Percentiles rank a stretch among this genome's conserved stretches.
Evolutionary conservation across 1,140 invertebrate genomes (phyloP).

Genomic region (Drosophila oshimai): DNA sequence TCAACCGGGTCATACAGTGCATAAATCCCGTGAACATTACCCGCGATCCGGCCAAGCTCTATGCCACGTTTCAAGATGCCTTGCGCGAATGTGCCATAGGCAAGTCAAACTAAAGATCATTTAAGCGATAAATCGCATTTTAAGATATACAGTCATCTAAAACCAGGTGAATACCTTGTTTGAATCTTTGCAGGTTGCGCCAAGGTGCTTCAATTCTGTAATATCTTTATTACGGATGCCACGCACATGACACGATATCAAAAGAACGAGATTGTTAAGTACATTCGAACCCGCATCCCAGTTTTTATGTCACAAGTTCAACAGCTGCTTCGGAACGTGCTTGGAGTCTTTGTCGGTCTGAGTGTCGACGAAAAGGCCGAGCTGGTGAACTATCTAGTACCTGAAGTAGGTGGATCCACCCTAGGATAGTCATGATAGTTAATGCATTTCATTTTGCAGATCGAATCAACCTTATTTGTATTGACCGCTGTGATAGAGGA

Average conservation of each 20-base stretch:
- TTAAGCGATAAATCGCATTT: too few relatives aligned
- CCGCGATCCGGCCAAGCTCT: slow-evolving; percentile 84
- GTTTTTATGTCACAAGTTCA: slow-evolving; percentile 86
- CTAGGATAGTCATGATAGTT: too few relatives aligned
- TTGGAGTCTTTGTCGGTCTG: slow-evolving; percentile 85
- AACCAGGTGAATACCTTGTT: too few relatives aligned
- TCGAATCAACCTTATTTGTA: slow-evolving; percentile 73
- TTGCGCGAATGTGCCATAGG: slow-evolving; percentile 85
- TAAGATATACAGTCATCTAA: too few relatives aligned
- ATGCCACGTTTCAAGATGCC: slow-evolving; percentile 85
- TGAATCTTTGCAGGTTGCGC: slow-evolving; percentile 74
- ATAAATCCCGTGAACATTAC: slow-evolving; percentile 82
- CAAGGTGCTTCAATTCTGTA: slow-evolving; percentile 86
- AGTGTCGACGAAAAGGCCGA: slow-evolving; percentile 85
- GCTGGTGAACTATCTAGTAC: slow-evolving; percentile 86
- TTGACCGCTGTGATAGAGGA: slow-evolving; percentile 78
- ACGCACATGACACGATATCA: slow-evolving; percentile 84
- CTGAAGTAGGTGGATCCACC: slow-evolving; percentile 83
- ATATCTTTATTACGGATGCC: slow-evolving; percentile 86
- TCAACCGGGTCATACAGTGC: slow-evolving; percentile 85
- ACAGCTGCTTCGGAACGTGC: slow-evolving; percentile 85
- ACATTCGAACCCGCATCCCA: slow-evolving; percentile 86
- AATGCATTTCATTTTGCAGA: slow-evolving; percentile 23
- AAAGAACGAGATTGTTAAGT: slow-evolving; percentile 87
- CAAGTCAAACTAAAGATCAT: slow-evolving; percentile 38